A percentile compares a stretch with the other conserved stretches of the same genome.
Evolutionary conservation across 2,888 invertebrate genomes (phyloP).

Genomic region (Cetonia aurata): DNA sequence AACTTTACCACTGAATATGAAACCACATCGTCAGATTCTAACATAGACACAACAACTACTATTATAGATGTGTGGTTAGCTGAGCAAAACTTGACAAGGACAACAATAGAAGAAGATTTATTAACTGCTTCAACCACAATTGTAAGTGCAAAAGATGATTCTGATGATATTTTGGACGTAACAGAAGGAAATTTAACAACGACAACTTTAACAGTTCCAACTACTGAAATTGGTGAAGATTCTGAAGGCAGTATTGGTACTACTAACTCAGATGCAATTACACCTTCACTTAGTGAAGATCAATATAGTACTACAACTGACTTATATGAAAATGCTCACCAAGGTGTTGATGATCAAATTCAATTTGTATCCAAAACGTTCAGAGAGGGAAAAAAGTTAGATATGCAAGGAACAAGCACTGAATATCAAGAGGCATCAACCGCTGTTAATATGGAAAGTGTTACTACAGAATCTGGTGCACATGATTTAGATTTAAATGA

Average conservation of each 20-base stretch:
- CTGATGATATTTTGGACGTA: not conserved
- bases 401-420: not conserved
- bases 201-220: not conserved
- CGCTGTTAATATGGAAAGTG: not conserved
- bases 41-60: conserved; percentile 18
- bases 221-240: not conserved
- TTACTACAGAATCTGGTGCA: not conserved
- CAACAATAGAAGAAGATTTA: not conserved
- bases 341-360: too few relatives aligned
- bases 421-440: not conserved
- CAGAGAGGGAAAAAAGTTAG: too few relatives aligned
- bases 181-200: not conserved
- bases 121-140: not conserved
- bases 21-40: too few relatives aligned
- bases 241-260: not conserved
- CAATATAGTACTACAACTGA: too few relatives aligned
- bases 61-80: conserved; percentile 30
- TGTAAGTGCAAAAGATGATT: too few relatives aligned
- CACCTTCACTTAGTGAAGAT: too few relatives aligned
- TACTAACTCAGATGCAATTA: too few relatives aligned
- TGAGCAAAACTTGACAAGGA: conserved; percentile 1
- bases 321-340: too few relatives aligned
- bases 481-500: not conserved
- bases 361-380: too few relatives aligned
- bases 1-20: too few relatives aligned